Percentiles rank a stretch among this genome's conserved stretches.
phyloP scores from a whole-genome alignment of 2,113 vertebrate species.

The Manacus vitellinus region DNA sequence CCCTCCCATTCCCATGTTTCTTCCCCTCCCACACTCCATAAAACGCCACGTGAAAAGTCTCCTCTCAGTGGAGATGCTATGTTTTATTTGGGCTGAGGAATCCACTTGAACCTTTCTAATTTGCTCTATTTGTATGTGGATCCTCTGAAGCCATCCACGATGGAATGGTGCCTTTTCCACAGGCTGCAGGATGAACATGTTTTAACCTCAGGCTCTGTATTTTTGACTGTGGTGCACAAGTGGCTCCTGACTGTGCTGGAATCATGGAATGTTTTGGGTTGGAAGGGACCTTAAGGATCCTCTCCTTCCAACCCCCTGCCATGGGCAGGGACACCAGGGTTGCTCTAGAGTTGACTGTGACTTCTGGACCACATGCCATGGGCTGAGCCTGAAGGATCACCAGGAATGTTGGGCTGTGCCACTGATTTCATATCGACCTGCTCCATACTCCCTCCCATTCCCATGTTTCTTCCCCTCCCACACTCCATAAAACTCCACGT shows the following conservation, averaged over 20 bases:
- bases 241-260: background rate
- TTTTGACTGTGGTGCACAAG: background rate
- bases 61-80: constrained; percentile 29
- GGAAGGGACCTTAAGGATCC: background rate
- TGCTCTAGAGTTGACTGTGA: background rate
- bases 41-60: background rate
- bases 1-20: constrained; percentile 34
- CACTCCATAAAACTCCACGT: constrained; percentile 31
- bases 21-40: constrained; percentile 53
- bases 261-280: background rate
- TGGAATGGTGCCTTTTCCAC: background rate
- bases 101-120: constrained; percentile 64
- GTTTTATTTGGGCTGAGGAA: constrained; percentile 56
- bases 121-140: constrained; percentile 67
- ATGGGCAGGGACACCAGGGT: background rate
- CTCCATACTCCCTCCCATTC: background rate
- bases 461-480: constrained; percentile 34
- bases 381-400: background rate
- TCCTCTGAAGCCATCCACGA: background rate
- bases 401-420: background rate
- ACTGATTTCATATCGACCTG: constrained; percentile 33
- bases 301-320: background rate
- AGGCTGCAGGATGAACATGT: fast-evolving
- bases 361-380: background rate
- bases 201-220: background rate